These are phyloP conservation scores for Pelodiscus sinensis DNA, from an alignment of 2,113 vertebrate species.

Conservation along the genomic window DNA sequence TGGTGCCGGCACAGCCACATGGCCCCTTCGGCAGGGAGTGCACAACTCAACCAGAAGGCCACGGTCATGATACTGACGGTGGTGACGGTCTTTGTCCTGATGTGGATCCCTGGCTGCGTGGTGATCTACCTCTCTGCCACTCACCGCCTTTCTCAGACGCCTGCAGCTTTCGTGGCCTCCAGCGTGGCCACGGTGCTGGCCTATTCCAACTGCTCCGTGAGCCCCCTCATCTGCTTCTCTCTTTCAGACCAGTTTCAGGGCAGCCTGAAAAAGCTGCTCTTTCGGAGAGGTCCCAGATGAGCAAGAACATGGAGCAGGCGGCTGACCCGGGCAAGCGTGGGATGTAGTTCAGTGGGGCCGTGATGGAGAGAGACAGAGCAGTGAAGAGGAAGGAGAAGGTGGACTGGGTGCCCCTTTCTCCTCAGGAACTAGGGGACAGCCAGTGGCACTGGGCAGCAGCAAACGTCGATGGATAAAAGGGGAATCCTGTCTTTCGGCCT, in stretches of 20 bases:
- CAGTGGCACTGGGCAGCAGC: background rate
- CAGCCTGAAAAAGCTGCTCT: background rate
- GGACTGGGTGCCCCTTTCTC: background rate
- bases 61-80: background rate
- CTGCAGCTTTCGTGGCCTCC: background rate
- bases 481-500: background rate
- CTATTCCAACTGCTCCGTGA: constrained; percentile 26
- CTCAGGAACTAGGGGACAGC: background rate
- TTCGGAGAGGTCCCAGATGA: background rate
- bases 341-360: background rate
- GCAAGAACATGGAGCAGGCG: background rate
- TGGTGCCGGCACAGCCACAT: background rate
- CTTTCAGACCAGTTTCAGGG: constrained; percentile 20
- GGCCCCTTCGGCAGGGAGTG: rapidly evolving
- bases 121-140: background rate
- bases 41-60: constrained; percentile 17
- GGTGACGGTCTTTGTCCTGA: background rate
- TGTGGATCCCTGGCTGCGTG: constrained; percentile 40
- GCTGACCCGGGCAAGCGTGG: background rate
- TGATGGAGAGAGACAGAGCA: background rate
- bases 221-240: constrained; percentile 42
- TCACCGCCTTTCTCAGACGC: background rate
- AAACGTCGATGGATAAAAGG: background rate
- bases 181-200: constrained; percentile 29
- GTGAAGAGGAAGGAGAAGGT: background rate